phyloP scores from a whole-genome alignment of 2,888 invertebrate species.

The Masnerella sp. region DNA sequence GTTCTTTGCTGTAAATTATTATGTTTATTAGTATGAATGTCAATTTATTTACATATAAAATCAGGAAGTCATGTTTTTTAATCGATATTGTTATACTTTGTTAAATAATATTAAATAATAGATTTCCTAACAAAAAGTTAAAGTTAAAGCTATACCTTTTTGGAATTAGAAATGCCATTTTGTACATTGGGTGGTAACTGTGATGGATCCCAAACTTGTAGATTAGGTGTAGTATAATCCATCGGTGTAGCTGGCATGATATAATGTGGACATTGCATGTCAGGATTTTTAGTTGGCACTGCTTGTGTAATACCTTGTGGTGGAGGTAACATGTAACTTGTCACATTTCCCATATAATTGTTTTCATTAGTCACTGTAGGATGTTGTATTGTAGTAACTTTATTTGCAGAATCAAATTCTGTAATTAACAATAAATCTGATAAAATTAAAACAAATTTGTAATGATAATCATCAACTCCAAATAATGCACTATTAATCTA shows the following conservation, averaged over 20 bases:
- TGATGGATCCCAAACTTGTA: constrained; percentile 72
- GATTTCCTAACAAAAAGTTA: background rate
- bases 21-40: too few species aligned
- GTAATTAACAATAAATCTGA: constrained; percentile 4
- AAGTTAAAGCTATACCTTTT: constrained; percentile 63
- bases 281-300: constrained; percentile 69
- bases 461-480: background rate
- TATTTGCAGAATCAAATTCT: constrained; percentile 70
- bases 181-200: constrained; percentile 68
- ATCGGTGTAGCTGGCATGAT: constrained; percentile 71
- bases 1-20: constrained; percentile 73
- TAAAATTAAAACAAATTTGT: background rate
- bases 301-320: constrained; percentile 69
- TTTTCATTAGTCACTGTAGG: constrained; percentile 68
- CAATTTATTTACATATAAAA: too few species aligned
- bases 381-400: constrained; percentile 68
- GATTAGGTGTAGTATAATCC: constrained; percentile 70
- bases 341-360: constrained; percentile 71
- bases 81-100: too few species aligned
- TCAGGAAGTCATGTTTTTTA: too few species aligned
- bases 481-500: background rate
- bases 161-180: constrained; percentile 69
- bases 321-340: constrained; percentile 71
- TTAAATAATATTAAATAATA: constrained; percentile 1
- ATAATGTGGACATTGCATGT: constrained; percentile 73